A percentile compares a stretch with the other conserved stretches of the same genome.
phyloP scores from a whole-genome alignment of 2,797 vertebrate species.

The Epinephelus awoara region DNA sequence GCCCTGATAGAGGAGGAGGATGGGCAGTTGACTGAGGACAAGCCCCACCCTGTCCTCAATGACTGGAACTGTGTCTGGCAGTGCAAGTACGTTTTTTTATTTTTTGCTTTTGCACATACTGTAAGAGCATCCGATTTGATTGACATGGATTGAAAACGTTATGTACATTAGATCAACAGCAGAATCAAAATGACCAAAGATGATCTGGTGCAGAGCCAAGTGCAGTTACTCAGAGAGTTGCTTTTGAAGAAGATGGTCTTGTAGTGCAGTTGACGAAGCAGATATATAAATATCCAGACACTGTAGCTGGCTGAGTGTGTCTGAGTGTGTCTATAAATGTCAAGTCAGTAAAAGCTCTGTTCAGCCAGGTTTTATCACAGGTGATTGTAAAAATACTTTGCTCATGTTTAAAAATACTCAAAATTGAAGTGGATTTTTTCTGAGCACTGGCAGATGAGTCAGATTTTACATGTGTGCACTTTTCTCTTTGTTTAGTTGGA shows the following conservation, averaged over 20 bases:
- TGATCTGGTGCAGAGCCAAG: neutral
- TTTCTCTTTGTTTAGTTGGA: neutral
- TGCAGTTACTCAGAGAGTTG: too few relatives aligned
- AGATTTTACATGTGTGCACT: neutral
- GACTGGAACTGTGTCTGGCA: conserved; percentile 99
- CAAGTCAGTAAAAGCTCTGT: neutral
- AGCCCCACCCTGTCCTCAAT: conserved; percentile 90
- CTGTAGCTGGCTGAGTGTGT: neutral
- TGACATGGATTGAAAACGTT: neutral
- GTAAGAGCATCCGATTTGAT: neutral
- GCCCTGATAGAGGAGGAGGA: conserved; percentile 92
- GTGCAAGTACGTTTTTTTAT: conserved; percentile 90
- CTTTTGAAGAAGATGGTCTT: neutral
- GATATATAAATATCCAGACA: neutral
- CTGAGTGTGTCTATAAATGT: neutral
- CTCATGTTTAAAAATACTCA: neutral
- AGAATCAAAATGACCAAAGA: neutral
- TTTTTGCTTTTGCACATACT: neutral
- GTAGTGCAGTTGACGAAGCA: neutral
- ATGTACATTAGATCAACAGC: neutral
- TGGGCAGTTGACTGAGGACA: conserved; percentile 87
- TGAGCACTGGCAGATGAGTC: neutral
- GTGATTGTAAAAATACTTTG: neutral
- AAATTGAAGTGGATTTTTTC: neutral
- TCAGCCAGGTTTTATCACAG: neutral